These are phyloP conservation scores for Zootermopsis nevadensis DNA, from an alignment of 2,888 invertebrate genomes.

Conservation along the genomic window DNA sequence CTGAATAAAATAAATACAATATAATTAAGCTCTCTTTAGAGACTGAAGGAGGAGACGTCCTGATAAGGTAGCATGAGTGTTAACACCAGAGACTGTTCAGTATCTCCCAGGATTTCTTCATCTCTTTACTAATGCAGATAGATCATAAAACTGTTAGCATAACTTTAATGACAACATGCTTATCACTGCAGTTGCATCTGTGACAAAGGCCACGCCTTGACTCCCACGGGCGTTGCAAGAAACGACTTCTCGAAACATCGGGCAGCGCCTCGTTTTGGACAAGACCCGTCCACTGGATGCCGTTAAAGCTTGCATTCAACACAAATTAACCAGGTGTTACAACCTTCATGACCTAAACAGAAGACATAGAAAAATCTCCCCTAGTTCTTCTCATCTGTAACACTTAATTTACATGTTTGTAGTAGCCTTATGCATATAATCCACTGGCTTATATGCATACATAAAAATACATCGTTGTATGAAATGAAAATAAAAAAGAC, in stretches of 20 bases:
- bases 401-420: constrained; percentile 35
- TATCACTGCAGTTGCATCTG: too few species aligned
- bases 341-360: constrained; percentile 26
- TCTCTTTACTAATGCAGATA: too few species aligned
- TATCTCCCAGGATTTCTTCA: too few species aligned
- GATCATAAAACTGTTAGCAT: too few species aligned
- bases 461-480: constrained; percentile 43
- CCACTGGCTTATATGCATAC: constrained; percentile 24
- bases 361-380: constrained; percentile 12
- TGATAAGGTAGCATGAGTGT: too few species aligned
- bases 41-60: too few species aligned
- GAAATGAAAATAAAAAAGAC: constrained; percentile 33
- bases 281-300: background rate
- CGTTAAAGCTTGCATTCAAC: constrained; percentile 40
- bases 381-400: constrained; percentile 40
- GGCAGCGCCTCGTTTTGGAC: background rate
- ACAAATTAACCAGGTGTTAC: constrained; percentile 48
- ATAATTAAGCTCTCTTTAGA: too few species aligned
- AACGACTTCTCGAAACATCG: too few species aligned
- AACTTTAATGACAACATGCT: too few species aligned
- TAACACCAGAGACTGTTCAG: too few species aligned
- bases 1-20: too few species aligned
- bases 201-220: too few species aligned
- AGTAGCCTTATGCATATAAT: constrained; percentile 20
- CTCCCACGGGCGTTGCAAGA: background rate